These are phyloP conservation scores for Neomorphus geoffroyi DNA, from an alignment of 2,797 vertebrate genomes.

Conservation along the genomic window DNA sequence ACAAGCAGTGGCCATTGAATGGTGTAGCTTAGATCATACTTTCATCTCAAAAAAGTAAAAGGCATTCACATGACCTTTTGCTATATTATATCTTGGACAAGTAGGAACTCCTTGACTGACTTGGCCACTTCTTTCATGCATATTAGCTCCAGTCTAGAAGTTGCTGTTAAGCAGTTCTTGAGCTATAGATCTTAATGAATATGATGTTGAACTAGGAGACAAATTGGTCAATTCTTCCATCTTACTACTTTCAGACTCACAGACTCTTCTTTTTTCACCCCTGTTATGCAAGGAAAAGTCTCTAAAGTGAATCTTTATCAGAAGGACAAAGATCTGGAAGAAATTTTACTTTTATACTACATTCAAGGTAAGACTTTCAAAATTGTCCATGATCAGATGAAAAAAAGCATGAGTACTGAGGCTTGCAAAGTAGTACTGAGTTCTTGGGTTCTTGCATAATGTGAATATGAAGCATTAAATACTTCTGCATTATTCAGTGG, in stretches of 20 bases:
- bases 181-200: neutral
- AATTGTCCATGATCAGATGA: neutral
- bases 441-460: neutral
- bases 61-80: neutral
- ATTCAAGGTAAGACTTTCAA: neutral
- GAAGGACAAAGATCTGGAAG: neutral
- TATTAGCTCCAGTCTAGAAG: neutral
- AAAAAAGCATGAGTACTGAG: neutral
- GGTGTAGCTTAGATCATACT: neutral
- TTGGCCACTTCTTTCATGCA: neutral
- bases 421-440: neutral
- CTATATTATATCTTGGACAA: neutral
- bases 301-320: slow-evolving; percentile 14
- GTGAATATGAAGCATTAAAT: neutral
- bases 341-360: neutral
- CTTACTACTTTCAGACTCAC: neutral
- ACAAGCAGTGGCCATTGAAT: neutral
- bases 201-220: neutral
- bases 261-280: slow-evolving; percentile 20
- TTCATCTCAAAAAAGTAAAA: neutral
- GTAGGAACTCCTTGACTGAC: neutral
- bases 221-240: slow-evolving; percentile 3
- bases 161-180: neutral
- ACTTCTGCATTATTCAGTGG: neutral
- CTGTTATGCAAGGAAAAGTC: neutral